Evolutionary conservation across 2,888 invertebrate genomes (phyloP).

Genomic region (Pterostichus madidus): DNA sequence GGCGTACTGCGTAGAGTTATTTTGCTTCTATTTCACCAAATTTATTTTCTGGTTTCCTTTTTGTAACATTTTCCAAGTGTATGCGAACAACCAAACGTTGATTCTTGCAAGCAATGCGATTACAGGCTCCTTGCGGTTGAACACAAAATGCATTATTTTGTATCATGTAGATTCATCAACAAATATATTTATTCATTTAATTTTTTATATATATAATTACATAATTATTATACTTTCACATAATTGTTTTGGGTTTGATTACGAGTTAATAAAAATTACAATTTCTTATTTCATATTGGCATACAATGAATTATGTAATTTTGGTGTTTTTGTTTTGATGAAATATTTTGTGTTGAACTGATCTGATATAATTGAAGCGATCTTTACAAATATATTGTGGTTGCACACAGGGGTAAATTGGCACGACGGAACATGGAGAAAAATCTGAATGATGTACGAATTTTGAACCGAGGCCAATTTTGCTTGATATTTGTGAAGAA

Average conservation of each 20-base stretch:
- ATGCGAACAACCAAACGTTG: slow-evolving; percentile 57
- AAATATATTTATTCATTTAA: slow-evolving; percentile 34
- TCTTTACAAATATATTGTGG: slow-evolving; percentile 61
- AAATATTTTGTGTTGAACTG: slow-evolving; percentile 62
- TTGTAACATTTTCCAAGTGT: slow-evolving; percentile 54
- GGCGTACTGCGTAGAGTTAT: slow-evolving; percentile 18
- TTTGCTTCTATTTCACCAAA: slow-evolving; percentile 39
- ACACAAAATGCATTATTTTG: slow-evolving; percentile 54
- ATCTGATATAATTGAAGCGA: slow-evolving; percentile 26
- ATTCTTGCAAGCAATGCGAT: slow-evolving; percentile 64
- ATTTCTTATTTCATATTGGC: neutral
- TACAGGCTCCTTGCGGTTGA: slow-evolving; percentile 32
- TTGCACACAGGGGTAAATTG: slow-evolving; percentile 8
- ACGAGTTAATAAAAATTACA: slow-evolving; percentile 2
- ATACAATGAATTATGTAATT: slow-evolving; percentile 6
- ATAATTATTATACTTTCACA: neutral
- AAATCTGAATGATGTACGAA: neutral
- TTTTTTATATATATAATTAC: slow-evolving; percentile 4
- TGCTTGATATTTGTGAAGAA: slow-evolving; percentile 58
- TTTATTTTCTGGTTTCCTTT: slow-evolving; percentile 27
- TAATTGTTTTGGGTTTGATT: slow-evolving; percentile 13
- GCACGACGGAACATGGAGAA: neutral
- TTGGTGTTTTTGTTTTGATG: slow-evolving; percentile 12
- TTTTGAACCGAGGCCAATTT: slow-evolving; percentile 36
- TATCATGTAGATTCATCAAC: neutral